Base-by-base conservation (phyloP, 2,888 invertebrate genomes). In the Muscina levida region DNA sequence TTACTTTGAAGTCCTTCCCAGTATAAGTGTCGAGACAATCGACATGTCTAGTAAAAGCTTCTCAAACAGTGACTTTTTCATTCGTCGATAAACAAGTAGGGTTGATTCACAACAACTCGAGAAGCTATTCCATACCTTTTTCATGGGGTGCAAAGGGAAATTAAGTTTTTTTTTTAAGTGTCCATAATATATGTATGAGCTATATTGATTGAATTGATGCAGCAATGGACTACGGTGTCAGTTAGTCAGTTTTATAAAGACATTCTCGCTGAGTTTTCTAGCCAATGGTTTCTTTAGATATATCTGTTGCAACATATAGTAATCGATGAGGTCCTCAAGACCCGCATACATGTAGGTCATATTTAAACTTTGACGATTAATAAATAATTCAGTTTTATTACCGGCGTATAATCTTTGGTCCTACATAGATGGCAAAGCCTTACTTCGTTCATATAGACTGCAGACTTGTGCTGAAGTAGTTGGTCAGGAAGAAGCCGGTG, bases 121-220 rank as follows among this genome's bases (percentile, higher is more conserved):
- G n/a, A n/a, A n/a, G n/a, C n/a, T n/a, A n/a, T n/a, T n/a, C n/a
- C n/a, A n/a, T n/a, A n/a, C n/a, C n/a, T n/a, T n/a, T n/a, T n/a
- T n/a, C n/a, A n/a, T n/a, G n/a, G n/a, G n/a, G n/a, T n/a, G n/a
- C n/a, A n/a, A n/a, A n/a, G n/a, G n/a, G n/a, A n/a, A n/a, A n/a
- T n/a, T n/a, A n/a, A n/a, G n/a, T n/a, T n/a, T n/a, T n/a, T n/a
- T n/a, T n/a, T n/a, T 1, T 39, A 37, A 17, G 10, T 59, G 1
- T 59, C 59, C 11, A 26, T 10, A 17, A 59, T n/a, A n/a, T n/a
- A n/a, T 6, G 4, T 10, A 11, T 19, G 59, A 59, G 17, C 37
- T 3, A 17, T 39, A 59, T 0, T 97, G 95, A 93, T 93, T n/a
- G 95, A 95, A 83, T 98, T 98, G 91, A 91, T 98, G 53, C 5